Conservation (phyloP, 2,113 vertebrate genomes). For the Amblyopsis rosae region DNA sequence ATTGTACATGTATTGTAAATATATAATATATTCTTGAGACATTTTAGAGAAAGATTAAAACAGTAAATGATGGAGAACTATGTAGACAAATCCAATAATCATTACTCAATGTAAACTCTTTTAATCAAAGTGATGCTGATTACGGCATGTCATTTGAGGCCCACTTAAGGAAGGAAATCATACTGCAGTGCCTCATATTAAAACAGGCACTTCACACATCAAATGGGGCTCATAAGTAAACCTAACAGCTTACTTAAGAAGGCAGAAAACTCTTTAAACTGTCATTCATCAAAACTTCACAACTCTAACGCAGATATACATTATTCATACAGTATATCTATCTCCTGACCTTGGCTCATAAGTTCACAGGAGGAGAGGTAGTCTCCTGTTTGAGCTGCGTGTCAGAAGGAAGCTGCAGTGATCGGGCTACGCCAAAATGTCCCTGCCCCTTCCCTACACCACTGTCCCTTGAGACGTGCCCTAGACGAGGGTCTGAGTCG, state of each 20-base stretch:
- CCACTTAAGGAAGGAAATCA: not conserved
- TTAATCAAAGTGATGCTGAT: slow-evolving; percentile 1
- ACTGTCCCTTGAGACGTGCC: slow-evolving; percentile 41
- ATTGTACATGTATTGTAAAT: not conserved
- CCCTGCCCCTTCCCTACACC: slow-evolving; percentile 14
- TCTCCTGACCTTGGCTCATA: slow-evolving; percentile 17
- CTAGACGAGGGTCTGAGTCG: slow-evolving; percentile 74
- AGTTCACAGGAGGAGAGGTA: slow-evolving; percentile 12
- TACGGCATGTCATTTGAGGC: slow-evolving; percentile 4
- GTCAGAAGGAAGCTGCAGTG: slow-evolving; percentile 51
- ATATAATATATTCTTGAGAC: not conserved
- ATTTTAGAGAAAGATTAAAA: no score
- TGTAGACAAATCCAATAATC: not conserved
- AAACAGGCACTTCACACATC: slow-evolving; percentile 51
- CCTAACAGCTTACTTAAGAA: slow-evolving; percentile 16
- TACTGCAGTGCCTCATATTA: slow-evolving; percentile 32
- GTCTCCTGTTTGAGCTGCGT: slow-evolving; percentile 41
- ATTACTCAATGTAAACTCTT: not conserved
- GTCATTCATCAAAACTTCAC: not conserved
- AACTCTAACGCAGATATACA: slow-evolving; percentile 16
- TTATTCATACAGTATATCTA: not conserved
- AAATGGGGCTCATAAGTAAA: slow-evolving; percentile 7
- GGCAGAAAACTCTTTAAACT: slow-evolving; percentile 1
- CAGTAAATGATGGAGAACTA: no score
- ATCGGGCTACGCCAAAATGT: slow-evolving; percentile 24